These are phyloP conservation scores for Pardosa pseudoannulata DNA, from an alignment of 2,888 invertebrate genomes.

Conservation along the genomic window DNA sequence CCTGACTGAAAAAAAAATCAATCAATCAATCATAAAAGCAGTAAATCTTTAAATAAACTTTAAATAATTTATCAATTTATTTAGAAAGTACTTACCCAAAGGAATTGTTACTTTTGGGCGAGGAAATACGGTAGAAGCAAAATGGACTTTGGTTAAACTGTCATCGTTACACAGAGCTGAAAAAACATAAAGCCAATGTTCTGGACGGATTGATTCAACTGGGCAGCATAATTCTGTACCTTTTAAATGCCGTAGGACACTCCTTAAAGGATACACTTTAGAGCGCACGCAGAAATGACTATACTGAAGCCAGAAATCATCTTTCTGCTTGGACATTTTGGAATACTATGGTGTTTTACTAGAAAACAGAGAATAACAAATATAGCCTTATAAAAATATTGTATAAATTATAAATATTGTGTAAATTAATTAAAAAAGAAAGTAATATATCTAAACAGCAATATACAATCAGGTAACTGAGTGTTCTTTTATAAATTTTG, in stretches of 20 bases:
- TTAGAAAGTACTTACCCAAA: too few relatives aligned
- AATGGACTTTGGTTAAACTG: slow-evolving; percentile 31
- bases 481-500: too few relatives aligned
- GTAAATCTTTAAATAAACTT: too few relatives aligned
- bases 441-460: too few relatives aligned
- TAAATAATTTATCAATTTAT: not conserved
- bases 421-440: too few relatives aligned
- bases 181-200: slow-evolving; percentile 40
- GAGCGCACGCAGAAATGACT: slow-evolving; percentile 30
- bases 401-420: too few relatives aligned
- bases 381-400: too few relatives aligned
- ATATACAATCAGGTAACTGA: too few relatives aligned
- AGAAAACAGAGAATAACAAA: too few relatives aligned
- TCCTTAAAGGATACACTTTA: slow-evolving; percentile 31
- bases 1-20: slow-evolving; percentile 8
- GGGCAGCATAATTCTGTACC: slow-evolving; percentile 23
- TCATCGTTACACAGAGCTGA: slow-evolving; percentile 30
- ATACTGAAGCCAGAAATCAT: slow-evolving; percentile 52
- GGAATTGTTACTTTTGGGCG: not conserved
- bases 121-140: slow-evolving; percentile 13
- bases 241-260: slow-evolving; percentile 22
- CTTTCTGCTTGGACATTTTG: slow-evolving; percentile 1
- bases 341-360: too few relatives aligned
- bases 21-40: too few relatives aligned
- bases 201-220: slow-evolving; percentile 33